A percentile compares a stretch with the other conserved stretches of the same genome.
phyloP scores from a whole-genome alignment of 92 coral and sea anemone genomes.

The Phenganax stokvisi region DNA sequence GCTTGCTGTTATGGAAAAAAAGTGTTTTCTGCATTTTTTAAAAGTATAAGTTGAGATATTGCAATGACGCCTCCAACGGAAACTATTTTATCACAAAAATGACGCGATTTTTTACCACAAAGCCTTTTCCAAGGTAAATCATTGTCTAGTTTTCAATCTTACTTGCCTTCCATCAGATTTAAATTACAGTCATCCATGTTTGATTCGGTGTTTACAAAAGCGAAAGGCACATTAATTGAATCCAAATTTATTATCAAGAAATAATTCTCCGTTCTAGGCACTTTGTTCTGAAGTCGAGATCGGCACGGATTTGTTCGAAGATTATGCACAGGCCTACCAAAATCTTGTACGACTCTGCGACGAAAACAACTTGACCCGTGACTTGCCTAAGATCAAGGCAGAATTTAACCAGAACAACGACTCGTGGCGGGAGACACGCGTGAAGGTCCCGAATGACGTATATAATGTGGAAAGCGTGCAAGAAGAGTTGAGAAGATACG shows the following conservation, averaged over 20 bases:
- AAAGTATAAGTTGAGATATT: too few relatives aligned
- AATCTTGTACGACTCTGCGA: constrained; percentile 37
- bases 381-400: constrained; percentile 31
- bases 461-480: constrained; percentile 35
- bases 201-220: too few relatives aligned
- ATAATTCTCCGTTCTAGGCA: not conserved
- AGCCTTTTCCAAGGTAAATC: too few relatives aligned
- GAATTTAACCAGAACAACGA: constrained; percentile 23
- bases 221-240: not conserved
- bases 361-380: constrained; percentile 30
- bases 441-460: constrained; percentile 42
- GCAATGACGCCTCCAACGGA: too few relatives aligned
- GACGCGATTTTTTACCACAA: too few relatives aligned
- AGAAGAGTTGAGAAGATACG: constrained; percentile 24
- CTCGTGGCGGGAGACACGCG: constrained; percentile 44
- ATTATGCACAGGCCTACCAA: constrained; percentile 39
- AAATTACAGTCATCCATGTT: too few relatives aligned
- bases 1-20: too few relatives aligned
- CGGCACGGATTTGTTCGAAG: constrained; percentile 36
- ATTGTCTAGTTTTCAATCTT: too few relatives aligned
- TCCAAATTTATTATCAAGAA: not conserved
- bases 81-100: too few relatives aligned
- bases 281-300: constrained; percentile 30
- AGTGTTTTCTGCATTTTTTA: too few relatives aligned
- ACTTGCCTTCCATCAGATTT: too few relatives aligned